Evolutionary conservation across 64 coral and sea anemone genomes (phyloP).

Genomic region (Pachyseris speciosa): DNA sequence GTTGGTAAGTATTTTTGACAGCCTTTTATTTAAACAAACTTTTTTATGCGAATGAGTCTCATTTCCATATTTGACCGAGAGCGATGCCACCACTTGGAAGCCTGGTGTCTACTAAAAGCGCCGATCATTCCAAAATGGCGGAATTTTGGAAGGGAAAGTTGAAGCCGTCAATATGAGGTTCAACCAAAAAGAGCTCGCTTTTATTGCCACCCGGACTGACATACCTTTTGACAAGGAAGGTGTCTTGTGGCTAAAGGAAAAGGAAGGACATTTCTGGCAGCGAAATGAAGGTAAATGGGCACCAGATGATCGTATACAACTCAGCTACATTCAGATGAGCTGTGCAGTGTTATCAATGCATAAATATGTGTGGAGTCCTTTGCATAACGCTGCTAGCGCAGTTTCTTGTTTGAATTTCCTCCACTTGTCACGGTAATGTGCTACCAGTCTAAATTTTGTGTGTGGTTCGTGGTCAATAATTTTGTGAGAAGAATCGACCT

Average conservation of each 20-base stretch:
- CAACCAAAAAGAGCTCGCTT: constrained; percentile 96
- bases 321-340: not conserved
- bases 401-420: no score
- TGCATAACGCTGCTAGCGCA: no score
- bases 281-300: constrained; percentile 84
- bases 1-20: no score
- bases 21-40: no score
- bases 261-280: constrained; percentile 92
- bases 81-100: no score
- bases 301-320: constrained; percentile 4
- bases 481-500: no score
- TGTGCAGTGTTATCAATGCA: not conserved
- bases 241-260: constrained; percentile 87
- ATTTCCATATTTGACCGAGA: no score
- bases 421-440: no score
- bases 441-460: no score
- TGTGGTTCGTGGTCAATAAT: no score
- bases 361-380: not conserved
- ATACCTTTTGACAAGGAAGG: constrained; percentile 94
- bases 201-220: constrained; percentile 80
- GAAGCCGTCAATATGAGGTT: constrained; percentile 83
- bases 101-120: no score
- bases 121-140: constrained; percentile 58
- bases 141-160: not conserved
- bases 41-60: no score